Conservation (phyloP, 1,140 invertebrate species). For the Hypothenemus hampei region DNA sequence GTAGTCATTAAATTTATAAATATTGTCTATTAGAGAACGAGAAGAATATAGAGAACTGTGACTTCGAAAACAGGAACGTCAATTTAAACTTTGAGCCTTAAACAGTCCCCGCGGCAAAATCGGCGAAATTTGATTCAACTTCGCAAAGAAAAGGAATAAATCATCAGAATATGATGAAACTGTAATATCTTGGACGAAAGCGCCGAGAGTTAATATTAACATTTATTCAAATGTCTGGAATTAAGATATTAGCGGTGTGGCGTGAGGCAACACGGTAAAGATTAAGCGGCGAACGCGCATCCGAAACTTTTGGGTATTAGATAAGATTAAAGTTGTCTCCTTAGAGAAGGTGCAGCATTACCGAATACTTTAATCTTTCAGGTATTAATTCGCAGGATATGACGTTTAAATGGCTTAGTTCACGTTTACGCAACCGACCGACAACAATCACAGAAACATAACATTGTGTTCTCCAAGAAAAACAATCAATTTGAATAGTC, state of each 20-base stretch:
- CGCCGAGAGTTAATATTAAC: conserved; percentile 34
- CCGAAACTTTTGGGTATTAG: conserved; percentile 31
- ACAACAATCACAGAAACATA: no score
- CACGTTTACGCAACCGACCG: no score
- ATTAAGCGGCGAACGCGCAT: conserved; percentile 30
- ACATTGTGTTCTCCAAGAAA: no score
- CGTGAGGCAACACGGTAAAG: conserved; percentile 22
- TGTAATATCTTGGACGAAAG: conserved; percentile 24
- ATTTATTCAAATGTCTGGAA: conserved; percentile 39
- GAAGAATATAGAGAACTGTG: no score
- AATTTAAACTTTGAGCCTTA: neutral
- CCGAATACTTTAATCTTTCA: conserved; percentile 10
- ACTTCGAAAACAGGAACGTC: no score
- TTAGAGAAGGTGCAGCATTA: conserved; percentile 29
- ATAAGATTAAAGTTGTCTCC: conserved; percentile 36
- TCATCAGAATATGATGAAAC: conserved; percentile 31
- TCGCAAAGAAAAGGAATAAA: conserved; percentile 28
- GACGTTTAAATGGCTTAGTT: conserved; percentile 16
- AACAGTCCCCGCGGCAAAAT: neutral
- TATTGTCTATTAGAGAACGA: no score
- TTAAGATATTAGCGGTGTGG: conserved; percentile 37
- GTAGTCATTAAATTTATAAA: no score
- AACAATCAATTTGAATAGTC: no score
- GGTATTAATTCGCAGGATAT: conserved; percentile 22
- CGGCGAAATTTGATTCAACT: conserved; percentile 25